Base-by-base conservation (phyloP, 2,797 vertebrate genomes). In the Poeciliopsis gracilis region DNA sequence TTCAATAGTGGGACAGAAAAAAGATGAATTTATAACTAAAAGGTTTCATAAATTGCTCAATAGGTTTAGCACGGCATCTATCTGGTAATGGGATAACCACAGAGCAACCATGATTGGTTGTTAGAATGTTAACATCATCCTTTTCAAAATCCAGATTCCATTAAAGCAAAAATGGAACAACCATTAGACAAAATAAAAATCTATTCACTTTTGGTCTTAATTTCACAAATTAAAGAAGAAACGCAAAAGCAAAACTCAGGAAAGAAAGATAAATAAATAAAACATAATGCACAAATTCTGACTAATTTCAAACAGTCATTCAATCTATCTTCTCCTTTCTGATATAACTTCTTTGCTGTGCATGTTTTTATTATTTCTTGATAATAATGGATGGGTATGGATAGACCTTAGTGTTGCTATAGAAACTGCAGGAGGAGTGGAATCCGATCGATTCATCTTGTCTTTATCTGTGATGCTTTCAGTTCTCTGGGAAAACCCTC, bases 401-500 rank as follows among this genome's bases (percentile, higher is more conserved):
- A 86, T 88, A 89, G 91, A 90, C 80, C 70, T 78, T 72, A 28
- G 73, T 6, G 94, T 95, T 94, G 87, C 94, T 91, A 96, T 96
- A 89, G 95, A 89, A 95, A 96, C 95, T 84, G 80, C 85, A 78
- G 86, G 33, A 87, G 77, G 81, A 88, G 86, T 46, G 82, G 77
- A 89, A 85, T 84, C 78, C 67, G 73, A 93, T 95, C 87, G 75
- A 94, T 95, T 90, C 87, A 89, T 91, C 80, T 79, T 45, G 87
- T 81, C 81, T 84, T 76, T 77, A 87, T 89, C 82, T 88, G 83
- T 83, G 85, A 85, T 88, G 86, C 88, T 83, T 84, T 75, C 76
- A 94, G 86, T 87, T 94, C 89, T 90, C 91, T 83, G 92, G 92
- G 92, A 94, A 92, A 91, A 91, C 89, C 90, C 92, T 84, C 91